Evolutionary conservation across 1,140 invertebrate species (phyloP), one percentile per base, ranked within the genome.

Genomic region (Subanguina moxae): DNA sequence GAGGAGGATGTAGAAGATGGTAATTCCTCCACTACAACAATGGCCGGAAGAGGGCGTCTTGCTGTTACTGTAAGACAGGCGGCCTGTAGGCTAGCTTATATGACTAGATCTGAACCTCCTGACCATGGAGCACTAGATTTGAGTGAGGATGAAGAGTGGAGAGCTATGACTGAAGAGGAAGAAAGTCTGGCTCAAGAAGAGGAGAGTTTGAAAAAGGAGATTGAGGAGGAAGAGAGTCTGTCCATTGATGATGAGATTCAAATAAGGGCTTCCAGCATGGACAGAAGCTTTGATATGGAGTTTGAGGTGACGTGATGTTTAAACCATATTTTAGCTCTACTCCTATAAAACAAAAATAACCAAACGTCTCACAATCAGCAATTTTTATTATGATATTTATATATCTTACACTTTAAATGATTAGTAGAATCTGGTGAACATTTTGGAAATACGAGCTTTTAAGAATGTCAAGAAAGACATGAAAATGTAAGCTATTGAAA

Each of bases 101-200:
- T 25, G 23, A 21, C 23, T 52, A 52, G 48, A 25, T 52, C 48
- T 3, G 48, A 52, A 52, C 48, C 48, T 19, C 48, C 48, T 27
- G 19, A 30, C 42, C 17, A 48, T 57, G 19, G 25, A 67, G n/a
- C 62, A 70, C 63, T 25, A 61, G 57, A 48, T 52, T 52, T 76
- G 28, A 68, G 43, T 30, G 62, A 76, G 17, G 73, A 75, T 46
- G 64, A 67, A 19, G 69, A 78, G 63, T 78, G 77, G 77, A 28
- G 67, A 30, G 77, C 78, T 21, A 69, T 78, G 71, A 78, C 77
- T 3, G 77, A 77, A 43, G 77, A 78, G 38, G 77, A 78, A 28
- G 67, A 77, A 56, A 73, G 69, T 8, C 57, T 78, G 32, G 77
- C 75, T 7, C 65, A 78, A 0, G 77, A 79, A 59, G 77, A 78